phyloP scores from a whole-genome alignment of 2,888 invertebrate genomes.

The Abrostola triplasia region DNA sequence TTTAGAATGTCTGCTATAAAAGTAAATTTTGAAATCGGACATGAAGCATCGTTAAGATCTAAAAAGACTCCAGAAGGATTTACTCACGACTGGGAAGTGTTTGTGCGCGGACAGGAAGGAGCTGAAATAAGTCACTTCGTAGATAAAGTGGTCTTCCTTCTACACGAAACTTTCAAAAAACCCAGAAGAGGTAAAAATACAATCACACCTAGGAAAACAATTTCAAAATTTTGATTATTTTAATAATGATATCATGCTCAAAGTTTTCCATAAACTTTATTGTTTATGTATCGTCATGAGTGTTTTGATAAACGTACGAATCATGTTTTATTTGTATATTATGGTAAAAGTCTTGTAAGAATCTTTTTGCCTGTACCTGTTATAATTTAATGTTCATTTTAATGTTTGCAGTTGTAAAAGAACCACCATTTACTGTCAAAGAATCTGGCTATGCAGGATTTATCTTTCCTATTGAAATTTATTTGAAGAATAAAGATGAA shows the following conservation, averaged over 20 bases:
- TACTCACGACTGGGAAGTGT: conserved; percentile 99
- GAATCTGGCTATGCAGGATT: conserved; percentile 99
- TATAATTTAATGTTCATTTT: neutral
- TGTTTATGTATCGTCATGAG: conserved; percentile 40
- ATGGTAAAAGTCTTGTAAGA: conserved; percentile 1
- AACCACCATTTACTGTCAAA: conserved; percentile 96
- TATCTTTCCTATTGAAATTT: conserved; percentile 95
- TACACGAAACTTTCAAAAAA: conserved; percentile 97
- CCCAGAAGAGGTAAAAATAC: conserved; percentile 93
- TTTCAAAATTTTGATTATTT: neutral
- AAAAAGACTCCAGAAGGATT: conserved; percentile 96
- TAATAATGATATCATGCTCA: conserved; percentile 23
- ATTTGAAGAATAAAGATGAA: conserved; percentile 96
- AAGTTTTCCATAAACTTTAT: conserved; percentile 24
- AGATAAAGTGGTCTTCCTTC: conserved; percentile 96
- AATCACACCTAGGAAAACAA: neutral
- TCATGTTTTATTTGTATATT: conserved; percentile 1
- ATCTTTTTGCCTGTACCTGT: neutral
- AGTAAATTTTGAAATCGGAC: conserved; percentile 97
- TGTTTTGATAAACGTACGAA: conserved; percentile 6
- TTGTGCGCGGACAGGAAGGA: conserved; percentile 95
- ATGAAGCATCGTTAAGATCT: conserved; percentile 94
- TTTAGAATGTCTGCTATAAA: conserved; percentile 80
- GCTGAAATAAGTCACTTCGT: conserved; percentile 96
- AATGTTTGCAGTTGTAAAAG: conserved; percentile 93